Conservation (phyloP, 2,797 vertebrate species). For the Gallinago solitaria region DNA sequence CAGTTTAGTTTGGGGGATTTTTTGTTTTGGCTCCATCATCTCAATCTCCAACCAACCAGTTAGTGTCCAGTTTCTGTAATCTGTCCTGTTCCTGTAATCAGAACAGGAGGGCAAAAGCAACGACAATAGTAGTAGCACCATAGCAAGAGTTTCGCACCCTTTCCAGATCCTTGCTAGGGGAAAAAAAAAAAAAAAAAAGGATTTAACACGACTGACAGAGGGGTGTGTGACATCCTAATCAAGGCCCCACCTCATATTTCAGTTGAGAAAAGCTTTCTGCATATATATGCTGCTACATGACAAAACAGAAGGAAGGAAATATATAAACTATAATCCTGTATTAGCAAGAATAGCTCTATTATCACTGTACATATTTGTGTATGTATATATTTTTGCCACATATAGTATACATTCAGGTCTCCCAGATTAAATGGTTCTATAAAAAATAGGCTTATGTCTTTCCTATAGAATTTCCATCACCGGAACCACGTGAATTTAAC, state of each 20-base stretch:
- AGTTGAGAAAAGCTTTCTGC: neutral
- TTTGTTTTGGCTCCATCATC: neutral
- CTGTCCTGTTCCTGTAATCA: neutral
- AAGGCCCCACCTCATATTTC: neutral
- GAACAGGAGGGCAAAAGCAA: neutral
- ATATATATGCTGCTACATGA: neutral
- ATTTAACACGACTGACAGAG: neutral
- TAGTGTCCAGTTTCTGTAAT: neutral
- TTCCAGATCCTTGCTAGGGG: neutral
- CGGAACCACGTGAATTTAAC: neutral
- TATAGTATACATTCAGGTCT: slow-evolving; percentile 18
- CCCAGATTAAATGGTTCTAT: slow-evolving; percentile 10
- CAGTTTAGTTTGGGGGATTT: neutral
- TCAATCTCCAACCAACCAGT: neutral
- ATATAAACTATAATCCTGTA: neutral
- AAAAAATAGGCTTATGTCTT: slow-evolving; percentile 35
- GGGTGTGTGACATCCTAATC: neutral
- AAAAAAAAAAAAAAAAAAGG: neutral
- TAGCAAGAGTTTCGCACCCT: neutral
- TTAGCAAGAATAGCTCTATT: slow-evolving; percentile 60
- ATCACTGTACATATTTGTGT: slow-evolving; percentile 26
- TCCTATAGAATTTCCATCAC: neutral
- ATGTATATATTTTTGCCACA: slow-evolving; percentile 32
- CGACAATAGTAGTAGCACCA: slow-evolving; percentile 22
- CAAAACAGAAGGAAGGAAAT: neutral